These are phyloP conservation scores for Agrochola litura DNA, from an alignment of 2,888 invertebrate genomes.

Conservation along the genomic window DNA sequence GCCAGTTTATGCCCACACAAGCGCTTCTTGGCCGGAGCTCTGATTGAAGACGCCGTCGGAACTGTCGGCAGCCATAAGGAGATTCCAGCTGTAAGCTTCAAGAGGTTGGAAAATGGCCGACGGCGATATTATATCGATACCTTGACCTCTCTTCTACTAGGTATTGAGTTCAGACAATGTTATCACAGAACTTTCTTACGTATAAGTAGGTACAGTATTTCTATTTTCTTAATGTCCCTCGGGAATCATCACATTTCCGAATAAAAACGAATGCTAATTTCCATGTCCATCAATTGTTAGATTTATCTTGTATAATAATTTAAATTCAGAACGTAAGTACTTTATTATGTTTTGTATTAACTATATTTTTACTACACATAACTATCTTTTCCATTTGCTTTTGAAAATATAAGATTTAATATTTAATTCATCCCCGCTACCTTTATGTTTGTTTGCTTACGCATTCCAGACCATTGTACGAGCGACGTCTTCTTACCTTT, in stretches of 20 bases:
- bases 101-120: slow-evolving; percentile 6
- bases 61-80: background rate
- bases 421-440: too few species aligned
- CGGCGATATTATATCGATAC: slow-evolving; percentile 1
- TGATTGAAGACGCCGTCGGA: slow-evolving; percentile 13
- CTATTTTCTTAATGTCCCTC: too few species aligned
- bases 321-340: too few species aligned
- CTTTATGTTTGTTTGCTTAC: background rate
- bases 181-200: background rate
- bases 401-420: background rate
- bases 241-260: too few species aligned
- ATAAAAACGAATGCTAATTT: too few species aligned
- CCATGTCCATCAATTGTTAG: too few species aligned
- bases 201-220: background rate
- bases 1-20: slow-evolving; percentile 19
- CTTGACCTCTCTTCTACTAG: slow-evolving; percentile 47
- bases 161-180: background rate
- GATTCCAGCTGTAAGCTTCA: slow-evolving; percentile 3
- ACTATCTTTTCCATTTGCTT: background rate
- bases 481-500: too few species aligned
- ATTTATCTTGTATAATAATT: too few species aligned
- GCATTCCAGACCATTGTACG: background rate
- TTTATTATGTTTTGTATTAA: too few species aligned
- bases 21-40: slow-evolving; percentile 8
- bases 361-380: background rate